These are phyloP conservation scores for Poecilia gillii DNA, from an alignment of 2,797 vertebrate species.

Conservation along the genomic window DNA sequence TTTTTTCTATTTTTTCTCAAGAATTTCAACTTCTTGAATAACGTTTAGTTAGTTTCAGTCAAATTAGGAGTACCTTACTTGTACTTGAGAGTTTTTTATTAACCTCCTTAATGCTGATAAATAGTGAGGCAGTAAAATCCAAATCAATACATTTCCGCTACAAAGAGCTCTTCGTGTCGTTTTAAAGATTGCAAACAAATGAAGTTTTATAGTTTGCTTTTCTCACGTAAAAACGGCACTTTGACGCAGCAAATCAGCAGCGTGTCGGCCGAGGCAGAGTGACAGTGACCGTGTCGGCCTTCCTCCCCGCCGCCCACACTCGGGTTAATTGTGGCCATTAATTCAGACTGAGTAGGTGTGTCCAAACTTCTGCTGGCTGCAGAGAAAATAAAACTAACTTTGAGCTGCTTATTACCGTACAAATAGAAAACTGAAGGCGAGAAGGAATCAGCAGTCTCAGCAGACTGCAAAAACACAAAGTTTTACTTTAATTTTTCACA, in stretches of 20 bases:
- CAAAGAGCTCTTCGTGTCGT: conserved; percentile 4
- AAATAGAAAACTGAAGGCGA: not conserved
- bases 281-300: not conserved
- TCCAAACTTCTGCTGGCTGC: not conserved
- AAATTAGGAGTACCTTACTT: not conserved
- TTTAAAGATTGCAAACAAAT: conserved; percentile 15
- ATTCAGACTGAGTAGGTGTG: conserved; percentile 19
- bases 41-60: not conserved
- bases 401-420: not conserved
- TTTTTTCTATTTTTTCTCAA: not conserved
- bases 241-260: not conserved
- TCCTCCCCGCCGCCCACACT: not conserved
- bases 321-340: conserved; percentile 1
- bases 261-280: not conserved
- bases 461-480: too few species aligned
- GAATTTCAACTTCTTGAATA: not conserved
- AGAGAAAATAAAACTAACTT: conserved; percentile 1
- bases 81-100: not conserved
- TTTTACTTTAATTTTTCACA: too few species aligned
- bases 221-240: conserved; percentile 1
- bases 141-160: conserved; percentile 14
- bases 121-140: conserved; percentile 11
- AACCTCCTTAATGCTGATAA: not conserved
- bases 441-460: not conserved
- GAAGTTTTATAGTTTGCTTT: not conserved